Base-by-base conservation (phyloP, 1,140 invertebrate genomes). In the Brachionus manjavacas region DNA sequence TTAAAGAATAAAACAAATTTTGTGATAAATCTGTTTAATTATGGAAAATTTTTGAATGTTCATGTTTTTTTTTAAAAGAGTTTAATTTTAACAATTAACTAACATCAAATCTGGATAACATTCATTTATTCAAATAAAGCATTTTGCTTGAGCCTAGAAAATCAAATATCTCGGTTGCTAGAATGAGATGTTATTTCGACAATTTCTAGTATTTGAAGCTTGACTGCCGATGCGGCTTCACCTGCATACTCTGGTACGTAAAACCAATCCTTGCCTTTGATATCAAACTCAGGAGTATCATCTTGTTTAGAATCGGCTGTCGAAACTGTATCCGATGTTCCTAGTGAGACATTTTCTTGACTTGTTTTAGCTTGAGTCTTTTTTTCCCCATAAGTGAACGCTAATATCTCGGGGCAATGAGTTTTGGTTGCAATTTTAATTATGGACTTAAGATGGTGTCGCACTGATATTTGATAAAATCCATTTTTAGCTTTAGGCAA, bases 341-440 rank as follows among this genome's bases (percentile, higher is more conserved):
- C 28, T 0, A 43, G 9, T 35, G 31, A 28, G 4, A 25, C 55
- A 9, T 81, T 49, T 43, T 81, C 52, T 64, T 23, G 23, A n/a
- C 20, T 64, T 64, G 25, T 6, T 9, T 76, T 76, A 3, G 23
- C 16, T 64, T 20, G 31, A 20, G 39, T 46, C 74, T 46, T 78
- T 78, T 80, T 81, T 60, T 81, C 79, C 12, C 79, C 79, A 81
- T 64, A 81, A 9, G 79, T 81, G 35, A 81, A 81, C 39, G 52
- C 25, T 20, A 81, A 64, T 28, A 81, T 81, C 35, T 81, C 79
- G 12, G 79, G 79, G 52, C 79, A 81, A 12, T 60, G 35, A 23
- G 79, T 64, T 68, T 81, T 81, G 39, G 79, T 81, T 11, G 79
- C 79, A 9, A 81, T 81, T 81, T 81, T 81, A n/a, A 81, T 81